Percentiles rank a stretch among this genome's conserved stretches.
Evolutionary conservation across 2,888 invertebrate genomes (phyloP).

Genomic region (Dinocampus coccinellae): DNA sequence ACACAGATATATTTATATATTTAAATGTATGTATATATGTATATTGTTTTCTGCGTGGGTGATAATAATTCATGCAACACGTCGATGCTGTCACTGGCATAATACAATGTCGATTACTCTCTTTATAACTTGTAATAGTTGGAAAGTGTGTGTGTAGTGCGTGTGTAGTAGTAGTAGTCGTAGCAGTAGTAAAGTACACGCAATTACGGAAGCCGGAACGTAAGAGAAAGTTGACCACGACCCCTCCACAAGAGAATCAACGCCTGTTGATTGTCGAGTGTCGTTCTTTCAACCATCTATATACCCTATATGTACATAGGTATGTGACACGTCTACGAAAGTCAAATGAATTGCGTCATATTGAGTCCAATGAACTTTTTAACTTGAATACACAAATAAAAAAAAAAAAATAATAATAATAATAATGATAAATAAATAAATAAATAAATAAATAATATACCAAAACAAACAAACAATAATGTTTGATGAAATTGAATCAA

Average conservation of each 20-base stretch:
- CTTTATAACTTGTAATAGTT: conserved; percentile 29
- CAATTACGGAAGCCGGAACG: conserved; percentile 51
- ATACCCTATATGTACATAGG: background rate
- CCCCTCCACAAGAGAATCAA: conserved; percentile 48
- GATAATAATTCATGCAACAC: conserved; percentile 45
- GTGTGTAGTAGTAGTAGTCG: too few relatives aligned
- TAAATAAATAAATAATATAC: too few relatives aligned
- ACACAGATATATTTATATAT: background rate
- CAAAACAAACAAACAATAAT: background rate
- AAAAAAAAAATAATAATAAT: too few relatives aligned
- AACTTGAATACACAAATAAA: too few relatives aligned
- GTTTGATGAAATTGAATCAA: background rate
- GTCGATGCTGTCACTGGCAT: conserved; percentile 45
- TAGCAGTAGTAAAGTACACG: too few relatives aligned
- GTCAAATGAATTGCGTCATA: background rate
- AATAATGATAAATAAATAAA: too few relatives aligned
- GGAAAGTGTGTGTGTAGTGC: conserved; percentile 30
- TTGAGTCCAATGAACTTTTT: background rate
- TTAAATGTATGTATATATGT: background rate
- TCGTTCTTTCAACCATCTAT: background rate
- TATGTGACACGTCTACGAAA: background rate
- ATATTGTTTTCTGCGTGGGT: background rate
- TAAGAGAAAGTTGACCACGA: conserved; percentile 64
- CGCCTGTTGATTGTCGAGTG: conserved; percentile 25
- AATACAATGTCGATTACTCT: conserved; percentile 32